These are phyloP conservation scores for Plotosus lineatus DNA, from an alignment of 2,113 vertebrate species.

Conservation along the genomic window DNA sequence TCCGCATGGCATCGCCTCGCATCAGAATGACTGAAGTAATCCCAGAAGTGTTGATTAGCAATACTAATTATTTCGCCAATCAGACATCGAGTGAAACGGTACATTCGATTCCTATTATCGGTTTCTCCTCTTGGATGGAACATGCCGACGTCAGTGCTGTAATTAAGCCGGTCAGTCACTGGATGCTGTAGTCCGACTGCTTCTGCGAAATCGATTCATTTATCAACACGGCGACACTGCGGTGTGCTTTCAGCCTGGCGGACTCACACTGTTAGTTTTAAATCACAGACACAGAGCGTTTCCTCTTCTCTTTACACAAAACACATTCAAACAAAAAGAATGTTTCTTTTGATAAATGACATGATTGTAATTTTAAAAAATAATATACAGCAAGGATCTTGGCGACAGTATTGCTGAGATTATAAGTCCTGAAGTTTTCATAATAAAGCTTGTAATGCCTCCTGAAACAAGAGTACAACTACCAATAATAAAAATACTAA, in stretches of 20 bases:
- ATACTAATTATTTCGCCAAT: background rate
- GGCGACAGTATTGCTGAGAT: background rate
- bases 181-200: background rate
- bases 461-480: too few species aligned
- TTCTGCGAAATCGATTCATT: background rate
- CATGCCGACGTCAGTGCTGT: background rate
- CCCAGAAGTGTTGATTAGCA: conserved; percentile 44
- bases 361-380: too few species aligned
- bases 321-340: background rate
- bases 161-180: background rate
- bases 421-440: too few species aligned
- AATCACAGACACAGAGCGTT: background rate
- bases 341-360: background rate
- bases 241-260: background rate
- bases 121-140: background rate
- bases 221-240: background rate
- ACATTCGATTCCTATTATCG: background rate
- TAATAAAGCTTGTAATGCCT: too few species aligned
- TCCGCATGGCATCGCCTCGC: conserved; percentile 25
- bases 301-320: background rate
- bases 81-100: background rate
- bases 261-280: background rate
- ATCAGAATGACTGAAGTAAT: conserved; percentile 26
- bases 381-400: background rate
- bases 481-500: background rate